A percentile compares a stretch with the other conserved stretches of the same genome.
Conservation (phyloP, 1,140 invertebrate genomes). For the Drosophila chauvacae region DNA sequence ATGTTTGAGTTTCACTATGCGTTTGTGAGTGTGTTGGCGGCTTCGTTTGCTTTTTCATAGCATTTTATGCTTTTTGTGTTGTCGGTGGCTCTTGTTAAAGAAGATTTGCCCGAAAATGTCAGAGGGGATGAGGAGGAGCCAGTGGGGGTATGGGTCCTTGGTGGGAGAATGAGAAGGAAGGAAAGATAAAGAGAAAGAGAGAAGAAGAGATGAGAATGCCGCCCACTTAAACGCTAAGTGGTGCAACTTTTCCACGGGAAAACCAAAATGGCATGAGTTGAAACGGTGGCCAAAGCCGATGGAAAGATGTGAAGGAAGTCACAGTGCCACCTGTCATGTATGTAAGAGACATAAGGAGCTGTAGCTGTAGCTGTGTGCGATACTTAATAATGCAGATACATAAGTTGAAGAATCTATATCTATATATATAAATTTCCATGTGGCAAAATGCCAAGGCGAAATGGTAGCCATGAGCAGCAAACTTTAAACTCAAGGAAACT, state of each 20-base stretch:
- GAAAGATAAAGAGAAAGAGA: neutral
- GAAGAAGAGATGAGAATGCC: slow-evolving; percentile 53
- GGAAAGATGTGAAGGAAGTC: slow-evolving; percentile 21
- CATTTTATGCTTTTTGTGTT: slow-evolving; percentile 76
- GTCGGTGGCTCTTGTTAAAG: slow-evolving; percentile 72
- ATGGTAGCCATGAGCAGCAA: neutral
- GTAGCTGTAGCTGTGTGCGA: slow-evolving; percentile 13
- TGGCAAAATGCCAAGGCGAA: slow-evolving; percentile 29
- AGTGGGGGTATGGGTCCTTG: slow-evolving; percentile 1
- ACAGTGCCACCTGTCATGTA: slow-evolving; percentile 42
- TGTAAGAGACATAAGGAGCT: slow-evolving; percentile 22
- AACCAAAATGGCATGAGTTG: slow-evolving; percentile 20
- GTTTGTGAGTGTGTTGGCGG: slow-evolving; percentile 40
- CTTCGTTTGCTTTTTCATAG: slow-evolving; percentile 81
- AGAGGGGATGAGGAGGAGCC: slow-evolving; percentile 30
- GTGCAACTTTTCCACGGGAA: slow-evolving; percentile 55
- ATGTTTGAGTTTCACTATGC: slow-evolving; percentile 42
- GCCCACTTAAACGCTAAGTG: slow-evolving; percentile 81
- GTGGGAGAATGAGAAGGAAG: neutral
- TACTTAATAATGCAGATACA: slow-evolving; percentile 51
- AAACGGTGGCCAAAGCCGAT: slow-evolving; percentile 13
- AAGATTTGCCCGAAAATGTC: slow-evolving; percentile 80
- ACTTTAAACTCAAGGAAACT: neutral
- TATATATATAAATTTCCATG: slow-evolving; percentile 4
- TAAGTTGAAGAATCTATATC: slow-evolving; percentile 17